Conservation (phyloP, 2,113 vertebrate genomes). For the Paramisgurnus dabryanus region DNA sequence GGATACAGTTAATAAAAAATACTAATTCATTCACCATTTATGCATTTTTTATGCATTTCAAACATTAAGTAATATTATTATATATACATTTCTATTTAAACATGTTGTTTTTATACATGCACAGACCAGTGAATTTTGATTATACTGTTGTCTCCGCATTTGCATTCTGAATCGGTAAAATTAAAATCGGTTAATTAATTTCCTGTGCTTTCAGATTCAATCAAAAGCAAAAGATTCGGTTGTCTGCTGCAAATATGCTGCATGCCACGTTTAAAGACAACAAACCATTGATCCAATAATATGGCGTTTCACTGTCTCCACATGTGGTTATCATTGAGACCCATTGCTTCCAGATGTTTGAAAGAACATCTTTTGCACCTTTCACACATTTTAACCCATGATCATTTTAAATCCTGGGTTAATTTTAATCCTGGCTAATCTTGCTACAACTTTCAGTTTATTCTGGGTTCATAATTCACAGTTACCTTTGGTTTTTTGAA, state of each 20-base stretch:
- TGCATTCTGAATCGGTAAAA: not conserved
- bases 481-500: no score
- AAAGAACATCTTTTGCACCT: not conserved
- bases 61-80: no score
- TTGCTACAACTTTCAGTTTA: no score
- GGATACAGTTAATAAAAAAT: no score
- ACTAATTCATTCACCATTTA: no score
- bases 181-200: no score
- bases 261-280: constrained; percentile 16
- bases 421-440: no score
- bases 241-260: not conserved
- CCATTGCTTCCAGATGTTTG: constrained; percentile 18
- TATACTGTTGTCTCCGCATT: not conserved
- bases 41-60: no score
- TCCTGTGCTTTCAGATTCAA: constrained; percentile 1
- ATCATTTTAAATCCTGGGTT: not conserved
- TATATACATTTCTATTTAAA: no score
- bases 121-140: not conserved
- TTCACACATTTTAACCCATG: not conserved
- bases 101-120: not conserved
- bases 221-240: constrained; percentile 1
- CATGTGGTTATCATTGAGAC: not conserved
- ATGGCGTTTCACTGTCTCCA: not conserved
- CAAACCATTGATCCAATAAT: not conserved
- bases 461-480: no score